Base-by-base conservation (phyloP, 2,888 invertebrate species). In the Unio pictorum region DNA sequence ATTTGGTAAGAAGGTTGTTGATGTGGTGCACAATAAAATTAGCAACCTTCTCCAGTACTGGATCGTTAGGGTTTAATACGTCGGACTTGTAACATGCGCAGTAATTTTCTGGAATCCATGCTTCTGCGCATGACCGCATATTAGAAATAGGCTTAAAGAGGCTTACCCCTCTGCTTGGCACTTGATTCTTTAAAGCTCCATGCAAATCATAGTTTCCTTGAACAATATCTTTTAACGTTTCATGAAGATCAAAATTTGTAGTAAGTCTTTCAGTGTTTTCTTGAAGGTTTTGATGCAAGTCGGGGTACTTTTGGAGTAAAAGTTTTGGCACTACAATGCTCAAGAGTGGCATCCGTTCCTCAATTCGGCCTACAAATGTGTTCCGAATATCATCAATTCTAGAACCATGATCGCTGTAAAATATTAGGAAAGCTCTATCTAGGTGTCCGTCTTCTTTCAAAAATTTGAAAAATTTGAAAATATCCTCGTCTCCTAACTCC, bases 31-130 rank as follows among this genome's bases (percentile, higher is more conserved):
- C 90, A 81, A 59, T 86, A 67, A 69, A 75, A 17, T 56, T 79
- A 3, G 93, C 94, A 0, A 94, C 92, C 54, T 91, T 90, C 1
- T 87, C 73, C 20, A 92, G 92, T 15, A 92, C 85, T 0, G 90
- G 86, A 55, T 92, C 91, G 0, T 89, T 86, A 0, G 91, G 69
- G 1, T 92, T 89, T 0, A 96, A 90, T 67, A 92, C 91, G 74
- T 92, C 90, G 96, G 97, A 97, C 23, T 93, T 92, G 4, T 97
- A 91, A 87, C 98, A 98, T 0, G 96, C 94, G 88, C 98, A 98
- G 96, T 97, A 98, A 89, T 98, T 97, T 0, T 96, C 94, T 87
- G 96, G 96, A 73, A 98, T 95, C 68, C 94, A 95, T 0, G 97
- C 97, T 88, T 96, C 94, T 8, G 93, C 93, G 88, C 97, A 97